Conservation (phyloP, 2,888 invertebrate species). For the Apoda limacodes region DNA sequence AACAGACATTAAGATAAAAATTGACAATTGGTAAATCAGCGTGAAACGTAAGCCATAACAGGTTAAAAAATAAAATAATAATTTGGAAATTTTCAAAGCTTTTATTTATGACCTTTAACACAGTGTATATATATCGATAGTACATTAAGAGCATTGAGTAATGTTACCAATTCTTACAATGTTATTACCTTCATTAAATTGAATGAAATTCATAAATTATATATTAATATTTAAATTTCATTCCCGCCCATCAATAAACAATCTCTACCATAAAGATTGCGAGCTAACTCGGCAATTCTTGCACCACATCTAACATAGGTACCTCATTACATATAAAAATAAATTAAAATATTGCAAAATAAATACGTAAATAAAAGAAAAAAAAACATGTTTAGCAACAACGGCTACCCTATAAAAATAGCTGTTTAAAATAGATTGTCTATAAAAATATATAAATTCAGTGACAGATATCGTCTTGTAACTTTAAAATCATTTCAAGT, state of each 20-base stretch:
- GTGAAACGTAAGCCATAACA: too few relatives aligned
- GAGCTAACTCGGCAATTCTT: too few relatives aligned
- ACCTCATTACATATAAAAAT: too few relatives aligned
- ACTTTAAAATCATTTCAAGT: constrained; percentile 52
- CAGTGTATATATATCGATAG: constrained; percentile 72
- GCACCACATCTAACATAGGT: too few relatives aligned
- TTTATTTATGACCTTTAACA: constrained; percentile 70
- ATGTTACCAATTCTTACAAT: constrained; percentile 71
- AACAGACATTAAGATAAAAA: too few relatives aligned
- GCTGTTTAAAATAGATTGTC: constrained; percentile 61
- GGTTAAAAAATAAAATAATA: constrained; percentile 47
- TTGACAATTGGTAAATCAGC: too few relatives aligned
- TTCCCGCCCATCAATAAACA: constrained; percentile 65
- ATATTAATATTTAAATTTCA: constrained; percentile 54
- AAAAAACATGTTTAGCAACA: constrained; percentile 38
- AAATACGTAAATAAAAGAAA: too few relatives aligned
- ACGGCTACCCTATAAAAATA: constrained; percentile 64
- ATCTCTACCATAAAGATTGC: constrained; percentile 59
- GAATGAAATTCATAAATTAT: constrained; percentile 67
- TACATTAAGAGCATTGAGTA: constrained; percentile 72
- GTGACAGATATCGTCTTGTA: constrained; percentile 48
- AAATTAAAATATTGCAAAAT: too few relatives aligned
- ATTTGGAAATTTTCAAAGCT: constrained; percentile 68
- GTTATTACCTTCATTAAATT: constrained; percentile 63
- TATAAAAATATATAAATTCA: constrained; percentile 66